phyloP scores from a whole-genome alignment of 1,140 invertebrate genomes.

The Ectropis grisescens region DNA sequence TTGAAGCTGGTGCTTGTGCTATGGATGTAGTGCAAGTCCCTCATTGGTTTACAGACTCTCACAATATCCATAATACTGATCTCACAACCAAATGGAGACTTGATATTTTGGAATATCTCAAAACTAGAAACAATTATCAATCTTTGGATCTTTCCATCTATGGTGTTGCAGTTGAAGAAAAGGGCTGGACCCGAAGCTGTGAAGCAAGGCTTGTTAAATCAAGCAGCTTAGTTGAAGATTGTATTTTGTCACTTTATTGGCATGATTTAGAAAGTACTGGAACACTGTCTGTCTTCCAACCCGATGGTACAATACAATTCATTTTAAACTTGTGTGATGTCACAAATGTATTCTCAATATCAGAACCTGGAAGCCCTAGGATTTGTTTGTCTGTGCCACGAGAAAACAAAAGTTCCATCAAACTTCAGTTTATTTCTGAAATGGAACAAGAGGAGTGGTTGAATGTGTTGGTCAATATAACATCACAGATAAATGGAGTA shows the following conservation, averaged over 20 bases:
- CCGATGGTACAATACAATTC: constrained; percentile 82
- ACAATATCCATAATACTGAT: constrained; percentile 73
- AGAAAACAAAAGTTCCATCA: constrained; percentile 71
- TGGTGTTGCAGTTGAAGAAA: constrained; percentile 84
- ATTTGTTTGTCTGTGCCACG: constrained; percentile 79
- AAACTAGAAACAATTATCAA: constrained; percentile 69
- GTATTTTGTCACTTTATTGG: constrained; percentile 87
- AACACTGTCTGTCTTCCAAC: constrained; percentile 82
- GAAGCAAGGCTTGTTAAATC: constrained; percentile 78
- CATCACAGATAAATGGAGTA: constrained; percentile 79
- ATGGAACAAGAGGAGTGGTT: constrained; percentile 91
- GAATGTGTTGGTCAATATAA: constrained; percentile 77
- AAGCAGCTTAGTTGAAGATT: constrained; percentile 77
- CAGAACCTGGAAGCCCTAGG: constrained; percentile 81
- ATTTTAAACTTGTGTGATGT: constrained; percentile 76
- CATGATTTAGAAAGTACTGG: constrained; percentile 75
- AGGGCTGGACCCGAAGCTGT: constrained; percentile 86
- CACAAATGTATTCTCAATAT: constrained; percentile 79
- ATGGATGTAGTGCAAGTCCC: constrained; percentile 78
- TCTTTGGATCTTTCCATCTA: constrained; percentile 72
- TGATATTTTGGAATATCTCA: constrained; percentile 79
- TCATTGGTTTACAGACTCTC: constrained; percentile 80
- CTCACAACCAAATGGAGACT: constrained; percentile 82
- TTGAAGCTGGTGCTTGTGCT: constrained; percentile 83
- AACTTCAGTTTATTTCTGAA: constrained; percentile 83